These are phyloP conservation scores for Psylliodes chrysocephalus DNA, from an alignment of 2,888 invertebrate species.

Conservation along the genomic window DNA sequence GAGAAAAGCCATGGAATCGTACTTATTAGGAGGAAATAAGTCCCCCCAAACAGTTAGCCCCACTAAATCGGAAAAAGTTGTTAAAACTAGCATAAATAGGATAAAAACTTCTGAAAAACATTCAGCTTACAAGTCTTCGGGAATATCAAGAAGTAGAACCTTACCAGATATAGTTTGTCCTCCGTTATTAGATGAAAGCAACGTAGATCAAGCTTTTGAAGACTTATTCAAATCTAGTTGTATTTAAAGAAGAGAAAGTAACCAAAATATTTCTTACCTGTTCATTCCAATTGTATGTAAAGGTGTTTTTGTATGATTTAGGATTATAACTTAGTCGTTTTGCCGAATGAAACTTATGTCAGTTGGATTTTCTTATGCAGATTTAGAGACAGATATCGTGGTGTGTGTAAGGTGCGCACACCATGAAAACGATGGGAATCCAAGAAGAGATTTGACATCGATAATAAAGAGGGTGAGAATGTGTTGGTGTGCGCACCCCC, in stretches of 20 bases:
- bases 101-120: constrained; percentile 67
- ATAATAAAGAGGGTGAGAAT: constrained; percentile 52
- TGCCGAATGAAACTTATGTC: constrained; percentile 22
- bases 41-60: constrained; percentile 57
- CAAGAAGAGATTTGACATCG: constrained; percentile 29
- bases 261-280: constrained; percentile 31
- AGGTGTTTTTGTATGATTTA: constrained; percentile 41
- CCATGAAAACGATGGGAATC: constrained; percentile 18
- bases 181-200: constrained; percentile 77
- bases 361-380: constrained; percentile 31
- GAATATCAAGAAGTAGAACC: constrained; percentile 78
- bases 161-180: constrained; percentile 78
- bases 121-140: constrained; percentile 62
- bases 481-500: constrained; percentile 64
- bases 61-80: constrained; percentile 44
- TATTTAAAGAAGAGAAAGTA: constrained; percentile 49
- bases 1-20: constrained; percentile 78
- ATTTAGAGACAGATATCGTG: background rate
- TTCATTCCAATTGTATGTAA: constrained; percentile 47
- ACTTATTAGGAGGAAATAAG: constrained; percentile 68
- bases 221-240: constrained; percentile 72
- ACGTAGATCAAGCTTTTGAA: constrained; percentile 90
- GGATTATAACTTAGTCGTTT: constrained; percentile 38
- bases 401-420: constrained; percentile 30
- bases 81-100: constrained; percentile 61